A percentile compares a stretch with the other conserved stretches of the same genome.
These are phyloP conservation scores for Toxostoma redivivum DNA, from an alignment of 2,113 vertebrate species.

Conservation along the genomic window DNA sequence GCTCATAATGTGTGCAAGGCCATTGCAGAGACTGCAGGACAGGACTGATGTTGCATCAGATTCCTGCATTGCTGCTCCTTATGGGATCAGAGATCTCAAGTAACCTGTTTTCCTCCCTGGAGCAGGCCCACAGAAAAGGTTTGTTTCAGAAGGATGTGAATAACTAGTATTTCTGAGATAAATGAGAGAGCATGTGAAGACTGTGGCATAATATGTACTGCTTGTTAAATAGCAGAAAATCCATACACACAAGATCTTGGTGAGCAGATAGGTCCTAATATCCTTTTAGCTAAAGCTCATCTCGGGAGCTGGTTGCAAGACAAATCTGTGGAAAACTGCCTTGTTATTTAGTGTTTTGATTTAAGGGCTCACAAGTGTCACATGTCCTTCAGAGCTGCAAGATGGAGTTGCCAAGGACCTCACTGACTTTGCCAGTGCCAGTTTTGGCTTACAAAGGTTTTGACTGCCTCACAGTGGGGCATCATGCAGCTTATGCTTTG, in stretches of 20 bases:
- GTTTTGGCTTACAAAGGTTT: background rate
- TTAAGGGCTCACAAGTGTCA: background rate
- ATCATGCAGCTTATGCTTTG: background rate
- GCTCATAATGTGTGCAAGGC: background rate
- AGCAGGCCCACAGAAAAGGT: background rate
- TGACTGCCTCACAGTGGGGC: background rate
- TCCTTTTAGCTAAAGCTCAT: background rate
- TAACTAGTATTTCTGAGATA: background rate
- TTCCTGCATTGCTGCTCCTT: background rate
- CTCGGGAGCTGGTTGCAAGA: background rate
- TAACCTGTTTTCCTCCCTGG: background rate
- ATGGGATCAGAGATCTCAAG: background rate
- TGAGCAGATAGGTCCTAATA: background rate
- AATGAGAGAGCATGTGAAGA: background rate
- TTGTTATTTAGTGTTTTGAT: background rate
- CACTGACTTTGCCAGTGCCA: background rate
- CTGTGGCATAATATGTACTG: background rate
- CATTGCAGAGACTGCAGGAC: background rate
- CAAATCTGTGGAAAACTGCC: background rate
- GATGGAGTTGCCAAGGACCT: background rate
- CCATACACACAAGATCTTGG: background rate
- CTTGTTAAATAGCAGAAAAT: background rate
- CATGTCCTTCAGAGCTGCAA: background rate
- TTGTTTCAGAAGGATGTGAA: background rate
- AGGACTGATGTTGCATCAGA: fast-evolving